Base-by-base conservation (phyloP, 1,140 invertebrate genomes). In the Drosophila baimaii region DNA sequence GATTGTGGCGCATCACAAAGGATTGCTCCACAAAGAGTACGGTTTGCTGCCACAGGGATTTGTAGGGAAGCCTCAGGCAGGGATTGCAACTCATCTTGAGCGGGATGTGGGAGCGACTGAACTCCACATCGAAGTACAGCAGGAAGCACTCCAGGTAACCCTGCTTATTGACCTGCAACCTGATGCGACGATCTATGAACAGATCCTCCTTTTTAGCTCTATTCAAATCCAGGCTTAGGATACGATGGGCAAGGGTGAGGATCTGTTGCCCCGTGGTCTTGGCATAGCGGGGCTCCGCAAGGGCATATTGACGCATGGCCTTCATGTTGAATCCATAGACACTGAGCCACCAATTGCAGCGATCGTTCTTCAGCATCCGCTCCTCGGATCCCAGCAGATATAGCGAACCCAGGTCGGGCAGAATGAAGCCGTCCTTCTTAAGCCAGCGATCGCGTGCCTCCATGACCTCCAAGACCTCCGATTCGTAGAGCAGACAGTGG, bases 251-350 rank as follows among this genome's bases (percentile, higher is more conserved):
- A 17, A 70, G 86, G 7, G 82, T 93, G 0, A 84, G 51, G 17
- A 96, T 94, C 92, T 97, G 97, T 90, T 99, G 98, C 0, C 97
- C 96, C 93, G 99, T 97, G 2, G 99, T 98, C 33, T 98, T 96
- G 93, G 99, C 98, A 1, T 99, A 68, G 0, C 77, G 65, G 4
- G 79, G 79, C 51, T 88, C 83, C 7, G 83, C 56, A 12, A 88
- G 15, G 0, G 83, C 13, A 43, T 71, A 88, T 4, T 54, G 46
- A 6, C 83, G 79, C 72, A 88, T 46, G 4, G 72, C 68, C 1
- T 59, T 70, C 83, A 88, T 88, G 25, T 83, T 88, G 33, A 80
- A 89, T 8, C 73, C 73, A 23, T 82, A 74, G 29, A 88, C 72
- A 9, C 46, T 37, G 0, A 79, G 23, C 83, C 83, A 88, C 66